Evolutionary conservation across 2,888 invertebrate species (phyloP), one percentile per base, ranked within the genome.

Genomic region (Ichneumon xanthorius): DNA sequence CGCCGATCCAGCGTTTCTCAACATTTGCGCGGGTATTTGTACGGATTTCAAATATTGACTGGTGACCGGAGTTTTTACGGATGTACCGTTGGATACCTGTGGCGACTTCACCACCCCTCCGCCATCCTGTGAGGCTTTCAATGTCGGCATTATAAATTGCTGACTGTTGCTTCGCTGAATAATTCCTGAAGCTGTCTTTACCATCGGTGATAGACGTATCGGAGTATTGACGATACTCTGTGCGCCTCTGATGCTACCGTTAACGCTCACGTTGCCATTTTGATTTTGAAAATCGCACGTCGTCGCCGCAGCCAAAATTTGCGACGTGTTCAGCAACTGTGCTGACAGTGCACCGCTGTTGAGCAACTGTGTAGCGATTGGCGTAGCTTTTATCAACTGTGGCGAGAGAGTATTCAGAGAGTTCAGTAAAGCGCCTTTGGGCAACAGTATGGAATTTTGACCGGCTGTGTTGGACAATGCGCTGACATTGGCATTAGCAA

Each of bases 331-430:
- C 30, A 92, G 80, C 73, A 92, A 76, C 19, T 91, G 91, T 0
- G 90, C 86, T 0, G 91, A 88, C 82, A 92, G 80, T 14, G 88
- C 86, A 68, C 88, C 89, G 14, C 88, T 79, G 81, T 89, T 92
- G 33, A 92, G 80, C 9, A 92, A 73, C 67, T 92, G 90, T 16
- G 90, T 89, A 0, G 90, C 89, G 45, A 92, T 88, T 0, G 92
- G 91, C 11, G 91, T 90, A 14, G 91, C 89, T 80, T 91, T 92
- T 53, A 93, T 88, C 68, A 92, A 85, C 77, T 91, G 92, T 1
- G 92, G 89, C 9, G 92, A 86, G 14, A 92, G 73, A 7, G 90
- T 88, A 78, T 92, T 92, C 14, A 92, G 73, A 7, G 90, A 87
- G 77, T 92, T 92, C 14, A 92, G 55, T 7, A 92, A 26, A 0